Evolutionary conservation across 1,140 invertebrate genomes (phyloP).

Genomic region (Bactericera cockerelli): DNA sequence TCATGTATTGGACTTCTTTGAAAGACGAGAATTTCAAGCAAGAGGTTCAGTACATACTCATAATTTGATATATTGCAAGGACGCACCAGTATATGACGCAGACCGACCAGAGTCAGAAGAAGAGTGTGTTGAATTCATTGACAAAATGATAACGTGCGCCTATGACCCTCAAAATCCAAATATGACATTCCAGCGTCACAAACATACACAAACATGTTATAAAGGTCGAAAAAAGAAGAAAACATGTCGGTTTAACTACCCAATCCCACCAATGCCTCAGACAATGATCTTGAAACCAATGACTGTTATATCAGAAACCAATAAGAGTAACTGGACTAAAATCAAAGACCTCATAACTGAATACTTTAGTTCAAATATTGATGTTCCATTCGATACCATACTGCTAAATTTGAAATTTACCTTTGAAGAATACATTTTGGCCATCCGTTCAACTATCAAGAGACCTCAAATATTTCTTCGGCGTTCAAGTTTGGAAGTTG

Average conservation of each 20-base stretch:
- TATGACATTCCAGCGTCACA: background rate
- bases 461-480: conserved; percentile 9
- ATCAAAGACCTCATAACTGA: background rate
- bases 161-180: background rate
- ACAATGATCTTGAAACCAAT: conserved; percentile 7
- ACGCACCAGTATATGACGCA: too few species aligned
- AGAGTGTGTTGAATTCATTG: conserved; percentile 10
- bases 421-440: conserved; percentile 2
- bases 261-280: background rate
- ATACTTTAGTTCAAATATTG: background rate
- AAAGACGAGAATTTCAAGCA: too few species aligned
- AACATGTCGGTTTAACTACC: conserved; percentile 8
- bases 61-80: too few species aligned
- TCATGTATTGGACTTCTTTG: too few species aligned
- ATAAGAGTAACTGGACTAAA: background rate
- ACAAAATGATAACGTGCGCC: conserved; percentile 11
- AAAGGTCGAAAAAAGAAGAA: background rate
- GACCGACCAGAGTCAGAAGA: background rate
- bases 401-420: background rate
- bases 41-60: too few species aligned
- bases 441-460: background rate
- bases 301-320: background rate
- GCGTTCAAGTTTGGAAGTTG: conserved; percentile 12
- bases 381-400: background rate
- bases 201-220: conserved; percentile 7